Conservation (phyloP, 2,888 invertebrate species). For the Cerceris ruficornis region DNA sequence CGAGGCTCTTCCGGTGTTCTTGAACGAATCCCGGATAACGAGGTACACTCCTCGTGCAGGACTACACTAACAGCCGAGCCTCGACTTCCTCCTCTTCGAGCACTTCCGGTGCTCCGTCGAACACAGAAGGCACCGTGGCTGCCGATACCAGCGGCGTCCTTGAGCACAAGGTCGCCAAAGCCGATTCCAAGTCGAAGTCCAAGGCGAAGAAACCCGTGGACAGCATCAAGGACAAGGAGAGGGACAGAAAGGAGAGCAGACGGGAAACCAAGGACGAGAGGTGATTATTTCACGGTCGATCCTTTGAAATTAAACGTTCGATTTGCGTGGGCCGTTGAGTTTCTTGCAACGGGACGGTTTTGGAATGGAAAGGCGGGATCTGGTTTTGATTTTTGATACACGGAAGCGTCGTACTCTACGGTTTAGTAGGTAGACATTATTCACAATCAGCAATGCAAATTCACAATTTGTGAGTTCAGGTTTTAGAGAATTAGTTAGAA, state of each 20-base stretch:
- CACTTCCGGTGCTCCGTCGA: constrained; percentile 68
- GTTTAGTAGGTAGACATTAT: no score
- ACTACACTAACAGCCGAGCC: constrained; percentile 78
- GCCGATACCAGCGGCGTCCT: constrained; percentile 70
- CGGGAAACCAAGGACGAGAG: constrained; percentile 70
- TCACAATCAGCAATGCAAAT: no score
- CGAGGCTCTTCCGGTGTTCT: constrained; percentile 43
- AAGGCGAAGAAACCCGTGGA: constrained; percentile 76
- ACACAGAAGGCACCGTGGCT: constrained; percentile 70
- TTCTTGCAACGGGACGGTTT: no score
- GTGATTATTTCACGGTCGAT: constrained; percentile 39
- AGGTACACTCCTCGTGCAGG: constrained; percentile 70
- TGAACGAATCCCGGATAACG: constrained; percentile 59
- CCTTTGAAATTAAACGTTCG: constrained; percentile 14
- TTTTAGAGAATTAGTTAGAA: no score
- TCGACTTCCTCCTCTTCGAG: constrained; percentile 72
- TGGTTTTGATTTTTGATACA: no score
- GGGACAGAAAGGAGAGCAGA: constrained; percentile 73
- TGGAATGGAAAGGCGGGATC: no score
- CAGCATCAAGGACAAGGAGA: constrained; percentile 66
- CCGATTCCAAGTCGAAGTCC: constrained; percentile 73
- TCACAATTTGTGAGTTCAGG: no score
- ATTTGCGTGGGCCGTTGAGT: no score
- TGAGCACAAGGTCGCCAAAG: constrained; percentile 72
- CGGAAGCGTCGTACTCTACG: no score